Evolutionary conservation across 1,140 invertebrate genomes (phyloP).

Genomic region (Chelonus insularis): DNA sequence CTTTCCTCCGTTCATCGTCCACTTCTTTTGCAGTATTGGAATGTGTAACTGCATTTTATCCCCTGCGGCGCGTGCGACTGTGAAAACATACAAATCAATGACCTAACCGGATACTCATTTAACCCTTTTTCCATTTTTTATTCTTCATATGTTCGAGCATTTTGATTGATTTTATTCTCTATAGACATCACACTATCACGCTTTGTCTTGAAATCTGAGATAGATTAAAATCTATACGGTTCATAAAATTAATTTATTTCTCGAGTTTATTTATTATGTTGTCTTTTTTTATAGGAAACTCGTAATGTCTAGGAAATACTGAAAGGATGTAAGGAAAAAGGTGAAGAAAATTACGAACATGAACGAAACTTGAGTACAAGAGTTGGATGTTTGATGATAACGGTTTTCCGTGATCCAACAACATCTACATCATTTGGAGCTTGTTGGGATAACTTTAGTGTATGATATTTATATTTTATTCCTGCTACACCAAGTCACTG

Average conservation of each 20-base stretch:
- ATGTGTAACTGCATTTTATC: constrained; percentile 7
- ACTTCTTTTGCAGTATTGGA: not conserved
- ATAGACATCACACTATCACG: not conserved
- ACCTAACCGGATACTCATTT: constrained; percentile 3
- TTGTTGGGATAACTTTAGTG: no score
- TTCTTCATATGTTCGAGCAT: not conserved
- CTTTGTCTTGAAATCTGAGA: not conserved
- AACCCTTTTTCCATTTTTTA: not conserved
- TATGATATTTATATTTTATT: no score
- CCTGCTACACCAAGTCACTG: no score
- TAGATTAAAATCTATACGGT: not conserved
- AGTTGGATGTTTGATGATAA: no score
- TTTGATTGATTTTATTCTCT: constrained; percentile 10
- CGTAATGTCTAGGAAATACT: not conserved
- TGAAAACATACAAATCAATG: constrained; percentile 12
- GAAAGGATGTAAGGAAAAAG: not conserved
- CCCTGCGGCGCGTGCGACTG: constrained; percentile 10
- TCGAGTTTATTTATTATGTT: not conserved
- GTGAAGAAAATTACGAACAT: not conserved
- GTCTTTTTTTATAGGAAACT: not conserved
- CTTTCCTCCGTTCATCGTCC: not conserved
- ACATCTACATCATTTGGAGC: no score
- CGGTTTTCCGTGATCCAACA: no score
- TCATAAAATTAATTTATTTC: not conserved
- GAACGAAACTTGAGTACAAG: no score